A percentile compares a stretch with the other conserved stretches of the same genome.
Conservation (phyloP, 2,797 vertebrate species). For the Falco novaeseelandiae region DNA sequence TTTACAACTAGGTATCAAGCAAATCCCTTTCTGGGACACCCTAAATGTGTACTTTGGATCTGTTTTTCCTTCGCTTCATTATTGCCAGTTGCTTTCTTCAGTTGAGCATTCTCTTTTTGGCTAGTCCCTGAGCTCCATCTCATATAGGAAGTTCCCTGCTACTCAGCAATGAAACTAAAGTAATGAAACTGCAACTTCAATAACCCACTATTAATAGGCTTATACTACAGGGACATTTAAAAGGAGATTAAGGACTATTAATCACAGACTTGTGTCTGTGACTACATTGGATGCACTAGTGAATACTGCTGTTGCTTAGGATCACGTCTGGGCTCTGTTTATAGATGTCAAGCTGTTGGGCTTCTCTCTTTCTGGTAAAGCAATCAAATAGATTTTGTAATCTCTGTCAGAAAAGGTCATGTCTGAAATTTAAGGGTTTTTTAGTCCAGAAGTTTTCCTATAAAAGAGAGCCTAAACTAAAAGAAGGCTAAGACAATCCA, state of each 20-base stretch:
- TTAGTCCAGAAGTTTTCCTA: background rate
- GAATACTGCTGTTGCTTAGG: background rate
- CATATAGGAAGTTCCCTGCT: background rate
- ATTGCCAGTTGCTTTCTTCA: background rate
- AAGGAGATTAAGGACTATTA: constrained; percentile 50
- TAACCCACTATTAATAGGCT: constrained; percentile 16
- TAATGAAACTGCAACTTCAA: background rate
- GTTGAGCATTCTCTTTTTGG: background rate
- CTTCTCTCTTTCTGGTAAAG: background rate
- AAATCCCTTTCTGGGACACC: background rate
- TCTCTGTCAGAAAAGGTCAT: background rate
- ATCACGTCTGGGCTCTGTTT: background rate
- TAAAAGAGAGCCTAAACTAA: background rate
- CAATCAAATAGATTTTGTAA: background rate
- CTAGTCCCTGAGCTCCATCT: background rate
- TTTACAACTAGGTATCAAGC: background rate
- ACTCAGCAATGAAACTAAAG: background rate
- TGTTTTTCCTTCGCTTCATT: background rate
- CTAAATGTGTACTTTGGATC: background rate
- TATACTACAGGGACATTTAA: constrained; percentile 19
- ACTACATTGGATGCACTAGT: background rate
- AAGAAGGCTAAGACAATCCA: background rate
- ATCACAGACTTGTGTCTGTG: constrained; percentile 12
- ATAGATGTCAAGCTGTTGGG: background rate
- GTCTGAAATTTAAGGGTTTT: background rate